Base-by-base conservation (phyloP, 2,113 vertebrate genomes). In the Oncorhynchus gorbuscha region DNA sequence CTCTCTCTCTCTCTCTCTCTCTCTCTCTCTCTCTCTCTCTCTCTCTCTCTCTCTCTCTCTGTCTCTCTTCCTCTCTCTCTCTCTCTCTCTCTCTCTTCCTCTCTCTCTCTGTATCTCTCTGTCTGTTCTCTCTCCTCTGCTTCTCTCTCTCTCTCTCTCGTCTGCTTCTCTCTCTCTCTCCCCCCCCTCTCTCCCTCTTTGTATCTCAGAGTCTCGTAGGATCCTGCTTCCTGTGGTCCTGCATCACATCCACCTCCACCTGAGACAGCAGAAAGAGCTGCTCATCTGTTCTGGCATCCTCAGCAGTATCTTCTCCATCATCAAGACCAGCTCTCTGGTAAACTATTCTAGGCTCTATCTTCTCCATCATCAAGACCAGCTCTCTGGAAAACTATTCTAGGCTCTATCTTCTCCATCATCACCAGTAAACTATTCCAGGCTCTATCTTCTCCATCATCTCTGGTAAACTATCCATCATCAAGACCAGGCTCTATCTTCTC, bases 281-380 rank as follows among this genome's bases (percentile, higher is more conserved):
- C 95, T 99, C 1, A 97, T 99, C 90, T 99, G 98, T 90, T 99
- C 97, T 66, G 97, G 97, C 59, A 98, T 99, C 77, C 97, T 99
- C 71, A 96, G 96, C 93, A 98, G 96, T 81, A 98, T 99, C 79
- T 99, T 99, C 93, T 98, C 97, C 62, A 98, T 97, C 51, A 95
- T 99, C 91, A 98, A 94, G 86, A 86, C 39, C 88, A 91, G 92
- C 85, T 93, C 93, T 0, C 77, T 93, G 93, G 94, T 95, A 93
- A 88, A 30, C 30, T 30, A 30, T 4, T 30, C 0, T 30, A 4
- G 30, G 0, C 30, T 30, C 30, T 81, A 98, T 99, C 79, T 99
- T 99, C 93, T 98, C 97, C 64, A 97, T 97, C 58, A 95, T 99
- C 91, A 98, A 94, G 86, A 86, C 35, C 88, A 90, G 92, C 85